Percentiles rank a stretch among this genome's conserved stretches.
phyloP scores from a whole-genome alignment of 2,113 vertebrate genomes.

The Uropsilus gracilis region DNA sequence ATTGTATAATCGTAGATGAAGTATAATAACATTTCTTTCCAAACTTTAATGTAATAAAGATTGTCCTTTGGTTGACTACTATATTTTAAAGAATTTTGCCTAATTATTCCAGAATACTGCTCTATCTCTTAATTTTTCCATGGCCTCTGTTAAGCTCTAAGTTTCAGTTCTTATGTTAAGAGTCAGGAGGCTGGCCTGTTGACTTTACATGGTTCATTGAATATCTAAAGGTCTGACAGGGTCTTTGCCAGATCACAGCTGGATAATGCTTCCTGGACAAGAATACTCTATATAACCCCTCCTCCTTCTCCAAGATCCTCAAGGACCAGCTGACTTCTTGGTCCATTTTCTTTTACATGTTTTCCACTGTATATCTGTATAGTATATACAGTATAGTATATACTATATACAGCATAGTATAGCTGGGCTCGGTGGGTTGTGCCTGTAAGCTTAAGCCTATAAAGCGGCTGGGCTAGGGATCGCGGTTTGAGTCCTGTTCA shows the following conservation, averaged over 20 bases:
- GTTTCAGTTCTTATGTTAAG: neutral
- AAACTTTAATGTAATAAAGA: neutral
- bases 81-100: constrained; percentile 1
- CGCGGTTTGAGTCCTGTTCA: too few species aligned
- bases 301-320: neutral
- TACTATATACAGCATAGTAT: too few species aligned
- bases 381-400: neutral
- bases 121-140: neutral
- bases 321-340: neutral
- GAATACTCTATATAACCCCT: neutral
- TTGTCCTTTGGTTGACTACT: constrained; percentile 7
- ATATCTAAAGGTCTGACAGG: neutral
- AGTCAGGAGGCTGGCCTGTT: neutral
- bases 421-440: too few species aligned
- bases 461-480: too few species aligned
- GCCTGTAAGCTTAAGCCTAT: too few species aligned
- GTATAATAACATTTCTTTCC: constrained; percentile 1
- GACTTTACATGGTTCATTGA: neutral
- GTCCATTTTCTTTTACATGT: neutral
- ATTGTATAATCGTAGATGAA: neutral
- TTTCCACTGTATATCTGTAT: neutral
- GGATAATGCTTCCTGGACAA: neutral
- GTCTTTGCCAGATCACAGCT: neutral
- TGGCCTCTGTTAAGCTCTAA: neutral
- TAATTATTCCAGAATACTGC: neutral